Conservation (phyloP, 2,888 invertebrate species). For the Ellobium chinense region DNA sequence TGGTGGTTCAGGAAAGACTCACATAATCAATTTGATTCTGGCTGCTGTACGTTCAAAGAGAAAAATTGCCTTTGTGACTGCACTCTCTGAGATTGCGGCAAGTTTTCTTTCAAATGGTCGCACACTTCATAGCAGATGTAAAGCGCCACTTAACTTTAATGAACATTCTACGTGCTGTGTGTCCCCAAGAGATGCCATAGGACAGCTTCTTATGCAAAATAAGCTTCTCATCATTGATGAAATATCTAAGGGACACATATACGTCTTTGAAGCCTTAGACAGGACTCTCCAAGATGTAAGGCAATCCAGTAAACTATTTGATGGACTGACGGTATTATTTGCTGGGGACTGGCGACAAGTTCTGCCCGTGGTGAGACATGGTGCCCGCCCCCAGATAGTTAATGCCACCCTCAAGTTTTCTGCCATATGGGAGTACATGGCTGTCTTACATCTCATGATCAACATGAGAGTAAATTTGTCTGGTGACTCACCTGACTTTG, state of each 20-base stretch:
- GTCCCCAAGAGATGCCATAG: slow-evolving; percentile 1
- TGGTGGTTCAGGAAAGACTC: not conserved
- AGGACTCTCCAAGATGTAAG: slow-evolving; percentile 6
- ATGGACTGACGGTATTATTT: not conserved
- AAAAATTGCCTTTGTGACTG: not conserved
- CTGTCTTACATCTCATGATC: not conserved
- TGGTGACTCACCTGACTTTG: not conserved
- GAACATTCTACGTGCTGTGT: not conserved
- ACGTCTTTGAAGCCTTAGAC: slow-evolving; percentile 4
- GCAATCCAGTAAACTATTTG: not conserved
- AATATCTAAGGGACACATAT: not conserved
- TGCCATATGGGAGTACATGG: not conserved
- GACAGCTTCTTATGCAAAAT: not conserved
- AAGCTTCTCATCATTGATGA: not conserved
- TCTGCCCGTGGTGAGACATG: not conserved
- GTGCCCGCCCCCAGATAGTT: not conserved
- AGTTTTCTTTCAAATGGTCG: not conserved
- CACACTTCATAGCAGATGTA: slow-evolving; percentile 1
- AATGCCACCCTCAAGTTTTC: slow-evolving; percentile 1
- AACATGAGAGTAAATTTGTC: not conserved
- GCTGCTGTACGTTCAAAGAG: not conserved
- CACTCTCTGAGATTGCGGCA: not conserved
- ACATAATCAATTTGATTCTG: slow-evolving; percentile 6
- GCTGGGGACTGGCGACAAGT: not conserved
- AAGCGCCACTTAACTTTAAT: not conserved